Conservation (phyloP, 2,888 invertebrate species). For the Exocentrus adspersus region DNA sequence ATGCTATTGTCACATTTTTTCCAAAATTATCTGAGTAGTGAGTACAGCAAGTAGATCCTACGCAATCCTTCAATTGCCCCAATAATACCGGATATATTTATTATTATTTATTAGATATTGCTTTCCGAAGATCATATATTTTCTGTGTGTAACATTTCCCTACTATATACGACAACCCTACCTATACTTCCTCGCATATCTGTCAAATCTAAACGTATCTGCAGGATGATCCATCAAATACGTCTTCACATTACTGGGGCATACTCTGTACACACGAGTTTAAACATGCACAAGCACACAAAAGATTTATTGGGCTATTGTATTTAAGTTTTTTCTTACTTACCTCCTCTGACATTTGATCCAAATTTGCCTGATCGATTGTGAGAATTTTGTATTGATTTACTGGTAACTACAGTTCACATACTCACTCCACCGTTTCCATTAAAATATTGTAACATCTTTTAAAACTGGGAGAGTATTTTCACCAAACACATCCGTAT, state of each 20-base stretch:
- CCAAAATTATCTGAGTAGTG: too few relatives aligned
- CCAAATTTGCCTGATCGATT: conserved; percentile 59
- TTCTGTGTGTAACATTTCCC: conserved; percentile 16
- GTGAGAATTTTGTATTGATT: conserved; percentile 50
- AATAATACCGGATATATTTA: too few relatives aligned
- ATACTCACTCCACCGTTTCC: conserved; percentile 16
- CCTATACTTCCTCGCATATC: conserved; percentile 32
- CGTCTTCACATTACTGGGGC: conserved; percentile 59
- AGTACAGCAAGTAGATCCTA: too few relatives aligned
- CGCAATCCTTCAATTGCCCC: too few relatives aligned
- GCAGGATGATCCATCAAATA: conserved; percentile 57
- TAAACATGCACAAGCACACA: conserved; percentile 58
- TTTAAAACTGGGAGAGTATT: conserved; percentile 28
- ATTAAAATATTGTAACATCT: conserved; percentile 14
- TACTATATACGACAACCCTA: conserved; percentile 16
- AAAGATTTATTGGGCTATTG: conserved; percentile 61
- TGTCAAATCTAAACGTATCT: conserved; percentile 35
- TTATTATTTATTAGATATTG: too few relatives aligned
- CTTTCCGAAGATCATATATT: not conserved
- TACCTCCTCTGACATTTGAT: conserved; percentile 50
- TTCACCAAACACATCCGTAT: conserved; percentile 48
- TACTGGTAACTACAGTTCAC: conserved; percentile 23
- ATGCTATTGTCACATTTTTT: too few relatives aligned
- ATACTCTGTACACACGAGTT: conserved; percentile 55
- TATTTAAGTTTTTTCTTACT: conserved; percentile 50